Evolutionary conservation across 2,888 invertebrate species (phyloP).

Genomic region (Limnephilus marmoratus): DNA sequence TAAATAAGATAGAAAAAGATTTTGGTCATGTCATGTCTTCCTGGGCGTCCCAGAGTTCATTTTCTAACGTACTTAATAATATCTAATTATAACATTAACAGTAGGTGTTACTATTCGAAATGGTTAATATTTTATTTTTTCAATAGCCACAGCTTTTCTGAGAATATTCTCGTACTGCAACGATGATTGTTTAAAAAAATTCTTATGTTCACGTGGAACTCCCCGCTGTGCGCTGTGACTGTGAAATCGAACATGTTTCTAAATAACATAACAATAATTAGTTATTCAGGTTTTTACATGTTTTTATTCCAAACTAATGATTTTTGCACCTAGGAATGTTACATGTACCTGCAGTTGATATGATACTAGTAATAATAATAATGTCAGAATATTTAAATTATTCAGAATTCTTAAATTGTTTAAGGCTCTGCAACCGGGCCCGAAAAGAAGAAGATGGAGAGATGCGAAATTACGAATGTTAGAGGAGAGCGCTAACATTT

Average conservation of each 20-base stretch:
- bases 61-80: too few species aligned
- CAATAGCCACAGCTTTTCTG: background rate
- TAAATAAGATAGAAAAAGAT: too few species aligned
- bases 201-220: background rate
- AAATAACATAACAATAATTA: background rate
- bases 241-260: background rate
- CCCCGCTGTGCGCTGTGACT: constrained; percentile 2
- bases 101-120: background rate
- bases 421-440: too few species aligned
- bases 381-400: background rate
- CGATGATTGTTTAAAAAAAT: background rate
- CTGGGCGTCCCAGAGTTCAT: too few species aligned
- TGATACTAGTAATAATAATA: background rate
- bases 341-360: background rate
- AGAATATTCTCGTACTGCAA: background rate
- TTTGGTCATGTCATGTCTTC: too few species aligned
- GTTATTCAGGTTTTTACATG: background rate
- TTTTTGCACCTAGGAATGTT: background rate
- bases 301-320: background rate
- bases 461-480: too few species aligned
- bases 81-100: background rate
- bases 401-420: too few species aligned
- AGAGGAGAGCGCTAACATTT: too few species aligned
- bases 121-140: background rate
- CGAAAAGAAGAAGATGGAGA: too few species aligned